Conservation (phyloP, 2,113 vertebrate genomes). For the Pelodiscus sinensis region DNA sequence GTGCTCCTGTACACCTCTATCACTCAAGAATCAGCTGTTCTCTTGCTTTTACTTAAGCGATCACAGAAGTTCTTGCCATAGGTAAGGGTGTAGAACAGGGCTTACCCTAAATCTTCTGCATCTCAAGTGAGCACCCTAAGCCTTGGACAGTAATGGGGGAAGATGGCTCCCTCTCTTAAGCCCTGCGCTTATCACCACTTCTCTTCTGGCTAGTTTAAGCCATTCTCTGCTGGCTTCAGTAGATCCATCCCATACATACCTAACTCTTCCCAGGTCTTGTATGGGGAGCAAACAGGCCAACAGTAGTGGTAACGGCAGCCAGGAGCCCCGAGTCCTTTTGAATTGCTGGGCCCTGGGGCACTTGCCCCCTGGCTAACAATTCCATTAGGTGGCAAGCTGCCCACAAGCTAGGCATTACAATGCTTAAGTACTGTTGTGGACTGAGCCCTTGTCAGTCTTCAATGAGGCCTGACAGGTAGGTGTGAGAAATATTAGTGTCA, state of each 20-base stretch:
- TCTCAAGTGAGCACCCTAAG: background rate
- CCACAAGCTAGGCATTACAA: background rate
- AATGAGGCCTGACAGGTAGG: background rate
- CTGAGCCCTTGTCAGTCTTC: background rate
- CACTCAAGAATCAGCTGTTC: background rate
- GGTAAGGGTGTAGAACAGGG: rapidly evolving
- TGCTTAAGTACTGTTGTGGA: background rate
- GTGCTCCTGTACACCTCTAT: rapidly evolving
- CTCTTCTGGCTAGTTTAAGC: background rate
- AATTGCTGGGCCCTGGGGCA: too few relatives aligned
- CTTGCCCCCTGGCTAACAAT: background rate
- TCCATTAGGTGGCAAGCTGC: background rate
- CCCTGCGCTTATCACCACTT: background rate
- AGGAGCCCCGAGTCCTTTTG: too few relatives aligned
- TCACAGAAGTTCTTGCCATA: rapidly evolving
- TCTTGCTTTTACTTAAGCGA: background rate
- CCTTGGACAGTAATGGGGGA: background rate
- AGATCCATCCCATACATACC: background rate
- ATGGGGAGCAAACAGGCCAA: background rate
- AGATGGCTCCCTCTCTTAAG: background rate
- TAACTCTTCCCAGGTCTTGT: background rate
- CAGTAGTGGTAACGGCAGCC: too few relatives aligned
- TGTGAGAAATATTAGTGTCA: background rate
- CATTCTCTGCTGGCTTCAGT: background rate
- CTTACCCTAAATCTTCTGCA: background rate